Conservation (phyloP, 1,140 invertebrate genomes). For the Drosophila sucinea region DNA sequence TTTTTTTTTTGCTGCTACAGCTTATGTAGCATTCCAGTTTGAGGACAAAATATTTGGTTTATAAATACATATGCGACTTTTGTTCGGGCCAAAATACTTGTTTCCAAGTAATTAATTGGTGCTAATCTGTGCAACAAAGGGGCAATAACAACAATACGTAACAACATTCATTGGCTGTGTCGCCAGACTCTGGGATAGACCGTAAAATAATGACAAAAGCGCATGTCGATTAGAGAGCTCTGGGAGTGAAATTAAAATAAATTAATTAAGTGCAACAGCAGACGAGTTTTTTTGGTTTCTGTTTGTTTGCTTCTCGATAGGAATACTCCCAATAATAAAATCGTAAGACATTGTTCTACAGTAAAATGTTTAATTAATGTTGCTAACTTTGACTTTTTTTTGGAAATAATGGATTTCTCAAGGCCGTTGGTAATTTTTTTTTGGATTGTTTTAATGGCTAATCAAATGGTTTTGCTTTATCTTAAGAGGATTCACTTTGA, state of each 20-base stretch:
- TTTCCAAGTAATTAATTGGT: conserved; percentile 59
- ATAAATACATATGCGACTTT: background rate
- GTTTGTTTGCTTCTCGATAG: conserved; percentile 32
- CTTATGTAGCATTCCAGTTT: background rate
- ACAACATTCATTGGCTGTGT: conserved; percentile 37
- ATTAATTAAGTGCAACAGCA: conserved; percentile 66
- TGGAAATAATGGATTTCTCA: conserved; percentile 43
- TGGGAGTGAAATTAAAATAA: conserved; percentile 31
- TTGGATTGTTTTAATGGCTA: conserved; percentile 32
- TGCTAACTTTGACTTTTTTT: conserved; percentile 39
- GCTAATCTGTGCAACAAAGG: conserved; percentile 56
- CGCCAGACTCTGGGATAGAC: conserved; percentile 14
- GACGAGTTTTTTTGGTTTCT: conserved; percentile 47
- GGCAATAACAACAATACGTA: conserved; percentile 31
- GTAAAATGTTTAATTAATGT: conserved; percentile 56
- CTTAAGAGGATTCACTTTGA: conserved; percentile 19
- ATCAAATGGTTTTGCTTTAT: conserved; percentile 36
- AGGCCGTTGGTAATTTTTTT: conserved; percentile 41
- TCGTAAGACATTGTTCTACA: conserved; percentile 45
- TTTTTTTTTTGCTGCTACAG: background rate
- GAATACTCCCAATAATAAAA: conserved; percentile 41
- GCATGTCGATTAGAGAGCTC: conserved; percentile 17
- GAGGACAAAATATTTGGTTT: conserved; percentile 29
- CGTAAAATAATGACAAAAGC: conserved; percentile 22
- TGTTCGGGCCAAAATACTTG: conserved; percentile 42